These are phyloP conservation scores for Oscheius myriophilus DNA, from an alignment of 2,888 invertebrate genomes.

Conservation along the genomic window DNA sequence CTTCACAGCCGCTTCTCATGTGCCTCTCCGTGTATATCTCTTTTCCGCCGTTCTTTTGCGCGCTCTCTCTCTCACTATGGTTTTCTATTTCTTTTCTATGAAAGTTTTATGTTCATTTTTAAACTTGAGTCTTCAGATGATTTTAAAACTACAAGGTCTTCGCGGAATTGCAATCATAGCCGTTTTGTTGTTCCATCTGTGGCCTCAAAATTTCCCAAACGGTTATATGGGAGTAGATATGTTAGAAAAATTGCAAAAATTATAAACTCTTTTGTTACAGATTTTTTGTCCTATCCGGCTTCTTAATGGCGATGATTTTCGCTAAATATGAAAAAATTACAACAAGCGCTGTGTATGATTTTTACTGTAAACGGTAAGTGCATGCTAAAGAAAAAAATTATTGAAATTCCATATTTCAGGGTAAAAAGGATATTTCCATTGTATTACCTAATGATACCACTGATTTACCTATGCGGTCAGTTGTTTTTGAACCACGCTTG, in stretches of 20 bases:
- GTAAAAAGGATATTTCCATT: constrained; percentile 1
- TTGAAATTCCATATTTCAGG: neutral
- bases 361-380: constrained; percentile 12
- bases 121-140: too few relatives aligned
- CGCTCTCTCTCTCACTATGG: too few relatives aligned
- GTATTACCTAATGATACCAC: constrained; percentile 1
- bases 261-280: neutral
- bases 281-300: constrained; percentile 17
- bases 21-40: too few relatives aligned
- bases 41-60: too few relatives aligned
- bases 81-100: too few relatives aligned
- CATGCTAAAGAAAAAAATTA: neutral
- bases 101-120: too few relatives aligned
- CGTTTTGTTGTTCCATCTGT: constrained; percentile 3
- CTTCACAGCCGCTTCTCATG: too few relatives aligned
- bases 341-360: neutral
- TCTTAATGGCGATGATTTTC: constrained; percentile 8
- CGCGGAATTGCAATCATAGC: constrained; percentile 7
- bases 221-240: constrained; percentile 11
- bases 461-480: constrained; percentile 1
- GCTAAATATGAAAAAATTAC: neutral
- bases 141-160: constrained; percentile 8
- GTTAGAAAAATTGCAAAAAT: neutral
- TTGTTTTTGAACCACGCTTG: neutral
- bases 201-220: constrained; percentile 11